Evolutionary conservation across 2,113 vertebrate genomes (phyloP), one percentile per base, ranked within the genome.

Genomic region (Nycticorax nycticorax): DNA sequence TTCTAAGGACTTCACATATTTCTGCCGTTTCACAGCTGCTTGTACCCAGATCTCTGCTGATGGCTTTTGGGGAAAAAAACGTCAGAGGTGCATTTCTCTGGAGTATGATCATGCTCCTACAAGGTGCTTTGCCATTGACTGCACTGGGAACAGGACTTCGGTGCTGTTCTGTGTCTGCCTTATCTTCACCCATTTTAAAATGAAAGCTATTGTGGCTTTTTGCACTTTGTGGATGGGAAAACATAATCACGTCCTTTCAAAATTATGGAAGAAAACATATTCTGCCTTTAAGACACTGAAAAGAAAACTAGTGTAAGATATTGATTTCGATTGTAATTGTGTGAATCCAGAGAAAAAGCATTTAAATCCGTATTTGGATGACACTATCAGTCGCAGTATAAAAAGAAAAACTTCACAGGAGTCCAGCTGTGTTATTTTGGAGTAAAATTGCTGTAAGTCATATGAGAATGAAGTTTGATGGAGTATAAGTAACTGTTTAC

Each of bases 371-470:
- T 60, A 53, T 60, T 72, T 48, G 66, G 53, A 89, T 87, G 68
- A 37, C 52, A 26, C 47, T 74, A 26, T 75, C 27, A 41, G 33
- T 72, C 2, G 2, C 30, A 64, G 15, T 47, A 41, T 64, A 89
- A 82, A 77, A 84, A 84, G 30, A 74, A 60, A 74, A 93, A 57
- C 43, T 68, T 84, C 33, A 66, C 73, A 79, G 52, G 77, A 76
- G 48, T 89, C 76, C 89, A 92, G 60, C 83, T 96, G 91, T 68
- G 92, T 72, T 94, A 87, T 83, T 95, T 78, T 68, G 66, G 76
- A 84, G 19, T 48, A 85, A 93, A 93, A 91, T 35, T 45, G 18
- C 62, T 64, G 22, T 45, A 95, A 93, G 55, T 83, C 56, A 62
- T 53, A 81, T 11, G 22, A 93, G 37, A 92, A 87, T 85, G 64